Percentiles rank a stretch among this genome's conserved stretches.
Evolutionary conservation across 2,113 vertebrate species (phyloP).

Genomic region (Etheostoma spectabile): DNA sequence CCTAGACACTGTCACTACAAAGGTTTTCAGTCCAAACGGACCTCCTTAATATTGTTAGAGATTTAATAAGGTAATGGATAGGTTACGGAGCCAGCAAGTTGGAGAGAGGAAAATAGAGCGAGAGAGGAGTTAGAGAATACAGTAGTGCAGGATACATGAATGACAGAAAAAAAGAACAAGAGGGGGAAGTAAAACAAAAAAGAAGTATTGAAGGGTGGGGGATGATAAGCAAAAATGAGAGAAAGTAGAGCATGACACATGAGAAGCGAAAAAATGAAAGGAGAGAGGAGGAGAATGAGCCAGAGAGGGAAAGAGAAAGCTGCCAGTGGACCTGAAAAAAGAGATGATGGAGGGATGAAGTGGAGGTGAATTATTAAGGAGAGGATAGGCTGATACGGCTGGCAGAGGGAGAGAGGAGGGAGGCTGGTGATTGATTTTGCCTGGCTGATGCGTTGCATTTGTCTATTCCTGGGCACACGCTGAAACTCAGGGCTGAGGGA

Average conservation of each 20-base stretch:
- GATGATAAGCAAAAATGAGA: neutral
- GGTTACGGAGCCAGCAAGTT: neutral
- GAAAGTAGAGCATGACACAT: conserved; percentile 19
- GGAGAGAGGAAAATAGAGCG: neutral
- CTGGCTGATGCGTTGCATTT: conserved; percentile 13
- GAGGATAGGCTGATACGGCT: conserved; percentile 14
- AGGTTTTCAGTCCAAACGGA: conserved; percentile 27
- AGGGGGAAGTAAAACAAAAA: neutral
- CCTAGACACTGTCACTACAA: neutral
- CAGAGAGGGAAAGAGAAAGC: conserved; percentile 17
- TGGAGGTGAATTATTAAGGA: conserved; percentile 70
- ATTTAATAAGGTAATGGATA: conserved; percentile 38
- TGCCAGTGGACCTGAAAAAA: conserved; percentile 40
- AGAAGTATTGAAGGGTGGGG: neutral
- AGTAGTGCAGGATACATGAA: neutral
- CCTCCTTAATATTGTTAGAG: conserved; percentile 16
- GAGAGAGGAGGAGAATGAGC: neutral
- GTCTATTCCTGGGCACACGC: conserved; percentile 53
- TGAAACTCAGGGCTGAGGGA: conserved; percentile 39
- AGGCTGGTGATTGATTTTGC: conserved; percentile 66
- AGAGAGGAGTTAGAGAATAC: neutral
- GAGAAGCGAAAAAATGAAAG: neutral
- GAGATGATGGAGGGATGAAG: conserved; percentile 33
- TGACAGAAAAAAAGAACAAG: neutral
- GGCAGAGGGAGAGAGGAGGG: conserved; percentile 17